Base-by-base conservation (phyloP, 2,888 invertebrate genomes). In the Aphodius granarius region DNA sequence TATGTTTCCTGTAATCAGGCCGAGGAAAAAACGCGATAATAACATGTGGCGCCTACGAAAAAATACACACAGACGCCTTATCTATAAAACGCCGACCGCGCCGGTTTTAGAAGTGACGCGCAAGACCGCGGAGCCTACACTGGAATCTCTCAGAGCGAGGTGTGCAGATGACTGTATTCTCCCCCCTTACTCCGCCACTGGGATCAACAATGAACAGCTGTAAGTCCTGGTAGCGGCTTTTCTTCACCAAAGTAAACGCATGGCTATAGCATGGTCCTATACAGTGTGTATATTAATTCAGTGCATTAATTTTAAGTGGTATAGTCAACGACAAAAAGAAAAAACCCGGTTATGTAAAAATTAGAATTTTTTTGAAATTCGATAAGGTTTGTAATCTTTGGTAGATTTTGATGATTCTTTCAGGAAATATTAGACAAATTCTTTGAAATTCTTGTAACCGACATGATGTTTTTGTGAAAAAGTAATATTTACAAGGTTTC, bases 121-220 rank as follows among this genome's bases (percentile, higher is more conserved):
- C 19, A 23, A 16, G 17, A 65, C 65, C 66, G 66, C n/a, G n/a
- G n/a, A 22, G 62, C 43, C 15, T 18, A 71, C 71, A 73, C 66
- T 65, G 65, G 22, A 43, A 72, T 65, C 43, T 22, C 73, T 16
- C 18, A 16, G 20, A 13, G 19, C 63, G 64, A 66, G 43, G 65
- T 73, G 43, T 23, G 72, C 72, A 65, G 68, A 68, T 68, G 68
- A 68, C 20, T 64, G 66, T 73, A 72, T n/a, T n/a, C 63, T 71
- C 73, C 74, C 66, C 71, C 63, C 22, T 64, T 22, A 21, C 71
- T 19, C 66, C 43, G 66, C 74, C 64, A 18, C 21, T 66, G 65
- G 64, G 72, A 72, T 75, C 75, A 75, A 75, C 72, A 75, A 75
- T 75, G 71, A 72, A 75, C 75, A 75, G 75, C 75, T 75, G 75